A percentile compares a stretch with the other conserved stretches of the same genome.
These are phyloP conservation scores for Tetraodon nigroviridis DNA, from an alignment of 2,113 vertebrate genomes.

Conservation along the genomic window DNA sequence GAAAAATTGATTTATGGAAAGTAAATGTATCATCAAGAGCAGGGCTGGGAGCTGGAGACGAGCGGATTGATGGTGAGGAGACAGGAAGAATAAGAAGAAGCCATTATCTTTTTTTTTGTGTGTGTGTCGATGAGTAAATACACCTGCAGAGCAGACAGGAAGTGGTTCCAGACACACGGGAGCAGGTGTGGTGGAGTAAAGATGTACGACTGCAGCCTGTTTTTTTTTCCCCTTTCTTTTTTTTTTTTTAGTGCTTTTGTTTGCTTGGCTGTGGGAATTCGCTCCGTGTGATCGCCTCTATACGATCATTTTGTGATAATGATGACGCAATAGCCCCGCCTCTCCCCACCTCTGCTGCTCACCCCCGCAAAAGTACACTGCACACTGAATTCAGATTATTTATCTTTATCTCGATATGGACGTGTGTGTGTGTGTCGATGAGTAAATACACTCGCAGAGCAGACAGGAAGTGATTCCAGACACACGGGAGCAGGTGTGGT, in stretches of 20 bases:
- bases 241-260: constrained; percentile 12
- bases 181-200: constrained; percentile 54
- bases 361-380: too few species aligned
- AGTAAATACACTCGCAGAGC: constrained; percentile 58
- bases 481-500: constrained; percentile 50
- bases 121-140: constrained; percentile 52
- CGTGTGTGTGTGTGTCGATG: too few species aligned
- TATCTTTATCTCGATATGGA: too few species aligned
- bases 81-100: constrained; percentile 19
- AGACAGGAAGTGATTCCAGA: constrained; percentile 46
- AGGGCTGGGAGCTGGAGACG: background rate
- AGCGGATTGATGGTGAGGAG: constrained; percentile 14
- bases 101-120: constrained; percentile 21
- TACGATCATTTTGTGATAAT: too few species aligned
- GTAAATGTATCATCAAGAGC: constrained; percentile 56
- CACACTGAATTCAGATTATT: too few species aligned
- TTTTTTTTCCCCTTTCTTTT: too few species aligned
- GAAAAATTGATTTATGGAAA: constrained; percentile 58
- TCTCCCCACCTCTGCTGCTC: too few species aligned
- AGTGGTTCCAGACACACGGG: constrained; percentile 40
- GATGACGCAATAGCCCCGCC: too few species aligned
- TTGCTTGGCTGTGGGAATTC: constrained; percentile 23
- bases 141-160: constrained; percentile 55
- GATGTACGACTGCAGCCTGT: constrained; percentile 38
- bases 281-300: too few species aligned